Evolutionary conservation across 2,888 invertebrate genomes (phyloP).

Genomic region (Tachina grossa): DNA sequence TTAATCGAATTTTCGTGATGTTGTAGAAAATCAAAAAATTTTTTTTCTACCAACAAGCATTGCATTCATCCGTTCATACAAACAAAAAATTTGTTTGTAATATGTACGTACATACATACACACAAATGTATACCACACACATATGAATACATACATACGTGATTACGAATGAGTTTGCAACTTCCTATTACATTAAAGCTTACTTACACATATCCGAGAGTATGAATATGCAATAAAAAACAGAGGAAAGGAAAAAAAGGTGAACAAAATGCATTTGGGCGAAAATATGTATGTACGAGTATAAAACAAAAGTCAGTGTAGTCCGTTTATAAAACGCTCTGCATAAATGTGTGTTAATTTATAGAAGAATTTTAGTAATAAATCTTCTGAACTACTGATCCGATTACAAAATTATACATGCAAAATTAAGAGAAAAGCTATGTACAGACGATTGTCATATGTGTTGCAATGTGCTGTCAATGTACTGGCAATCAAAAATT

Average conservation of each 20-base stretch:
- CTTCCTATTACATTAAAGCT: slow-evolving; percentile 40
- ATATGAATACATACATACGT: background rate
- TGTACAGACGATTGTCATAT: too few species aligned
- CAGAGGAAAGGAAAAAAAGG: background rate
- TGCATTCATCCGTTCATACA: slow-evolving; percentile 22
- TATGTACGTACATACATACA: background rate
- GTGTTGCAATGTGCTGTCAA: too few species aligned
- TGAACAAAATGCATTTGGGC: background rate
- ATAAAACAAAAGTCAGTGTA: background rate
- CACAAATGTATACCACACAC: background rate
- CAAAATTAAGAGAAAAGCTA: too few species aligned
- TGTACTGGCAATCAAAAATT: too few species aligned
- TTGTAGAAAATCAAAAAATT: slow-evolving; percentile 66
- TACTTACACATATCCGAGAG: background rate
- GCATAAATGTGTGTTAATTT: background rate
- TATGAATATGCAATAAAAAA: slow-evolving; percentile 33
- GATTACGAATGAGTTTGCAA: slow-evolving; percentile 13
- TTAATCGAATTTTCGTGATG: slow-evolving; percentile 72
- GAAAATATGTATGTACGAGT: background rate
- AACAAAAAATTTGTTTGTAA: slow-evolving; percentile 7
- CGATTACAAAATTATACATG: too few species aligned
- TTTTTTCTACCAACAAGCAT: slow-evolving; percentile 48
- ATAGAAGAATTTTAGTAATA: too few species aligned
- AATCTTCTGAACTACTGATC: too few species aligned
- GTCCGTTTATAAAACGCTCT: background rate